Evolutionary conservation across 2,797 vertebrate genomes (phyloP).

Genomic region (Mycteria americana): DNA sequence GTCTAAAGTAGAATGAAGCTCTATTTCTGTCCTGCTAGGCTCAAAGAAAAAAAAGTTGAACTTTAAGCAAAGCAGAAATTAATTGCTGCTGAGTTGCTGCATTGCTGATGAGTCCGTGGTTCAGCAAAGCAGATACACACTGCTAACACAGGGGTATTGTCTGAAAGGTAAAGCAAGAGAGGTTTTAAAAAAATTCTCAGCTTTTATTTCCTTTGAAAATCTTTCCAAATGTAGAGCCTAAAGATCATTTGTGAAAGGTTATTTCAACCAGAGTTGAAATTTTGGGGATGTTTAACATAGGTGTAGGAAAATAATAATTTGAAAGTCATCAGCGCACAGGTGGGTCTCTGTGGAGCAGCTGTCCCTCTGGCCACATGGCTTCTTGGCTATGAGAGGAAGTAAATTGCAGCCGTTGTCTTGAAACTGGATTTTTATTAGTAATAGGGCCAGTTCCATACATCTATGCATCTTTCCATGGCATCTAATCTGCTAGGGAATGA

Average conservation of each 20-base stretch:
- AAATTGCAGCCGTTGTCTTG: background rate
- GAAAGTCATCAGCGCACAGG: background rate
- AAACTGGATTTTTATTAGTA: background rate
- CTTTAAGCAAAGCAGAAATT: background rate
- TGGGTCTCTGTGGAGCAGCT: background rate
- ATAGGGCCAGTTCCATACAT: background rate
- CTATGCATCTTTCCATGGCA: too few species aligned
- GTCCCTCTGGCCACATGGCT: background rate
- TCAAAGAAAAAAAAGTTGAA: background rate
- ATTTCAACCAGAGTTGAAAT: background rate
- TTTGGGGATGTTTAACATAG: background rate
- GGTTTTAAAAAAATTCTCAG: background rate
- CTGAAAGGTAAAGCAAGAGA: background rate
- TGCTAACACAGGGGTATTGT: background rate
- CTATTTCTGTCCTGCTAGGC: background rate
- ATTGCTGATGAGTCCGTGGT: background rate
- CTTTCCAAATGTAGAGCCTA: background rate
- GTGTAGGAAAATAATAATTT: background rate
- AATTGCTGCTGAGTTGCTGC: background rate
- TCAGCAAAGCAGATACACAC: background rate
- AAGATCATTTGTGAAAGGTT: background rate
- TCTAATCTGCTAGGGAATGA: background rate
- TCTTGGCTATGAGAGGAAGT: background rate
- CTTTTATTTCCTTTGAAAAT: background rate
- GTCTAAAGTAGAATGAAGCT: background rate